Evolutionary conservation across 2,888 invertebrate genomes (phyloP).

Genomic region (Hedya salicella): DNA sequence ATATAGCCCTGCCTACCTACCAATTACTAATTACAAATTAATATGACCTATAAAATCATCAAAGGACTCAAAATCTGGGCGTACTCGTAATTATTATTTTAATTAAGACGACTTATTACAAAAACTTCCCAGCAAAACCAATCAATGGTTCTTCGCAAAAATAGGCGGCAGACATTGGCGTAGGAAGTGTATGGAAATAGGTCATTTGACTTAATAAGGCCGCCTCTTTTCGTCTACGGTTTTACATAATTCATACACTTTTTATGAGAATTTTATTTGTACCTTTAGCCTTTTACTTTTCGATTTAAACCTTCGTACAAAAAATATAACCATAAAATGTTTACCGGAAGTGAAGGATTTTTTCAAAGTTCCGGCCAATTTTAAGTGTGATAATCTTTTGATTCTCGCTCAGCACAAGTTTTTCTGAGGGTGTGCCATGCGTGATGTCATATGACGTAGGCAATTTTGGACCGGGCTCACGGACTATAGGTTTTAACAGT

Average conservation of each 20-base stretch:
- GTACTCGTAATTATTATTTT: background rate
- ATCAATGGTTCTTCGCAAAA: conserved; percentile 15
- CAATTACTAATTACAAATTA: background rate
- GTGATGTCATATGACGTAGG: too few relatives aligned
- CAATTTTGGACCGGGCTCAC: too few relatives aligned
- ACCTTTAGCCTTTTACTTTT: conserved; percentile 1
- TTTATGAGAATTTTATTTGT: conserved; percentile 21
- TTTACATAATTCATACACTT: conserved; percentile 20
- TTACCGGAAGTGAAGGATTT: too few relatives aligned
- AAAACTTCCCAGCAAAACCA: conserved; percentile 4
- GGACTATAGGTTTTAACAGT: too few relatives aligned
- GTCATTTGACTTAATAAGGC: conserved; percentile 27
- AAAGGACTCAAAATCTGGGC: background rate
- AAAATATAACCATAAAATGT: too few relatives aligned
- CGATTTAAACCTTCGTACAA: background rate
- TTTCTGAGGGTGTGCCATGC: too few relatives aligned
- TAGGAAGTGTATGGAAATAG: conserved; percentile 17
- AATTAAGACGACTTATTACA: background rate
- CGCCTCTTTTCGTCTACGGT: conserved; percentile 4
- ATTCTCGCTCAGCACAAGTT: too few relatives aligned
- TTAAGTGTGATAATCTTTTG: too few relatives aligned
- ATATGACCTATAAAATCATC: background rate
- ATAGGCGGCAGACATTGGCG: conserved; percentile 3
- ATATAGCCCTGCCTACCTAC: too few relatives aligned
- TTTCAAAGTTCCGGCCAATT: too few relatives aligned